Evolutionary conservation across 2,888 invertebrate species (phyloP), one percentile per base, ranked within the genome.

Genomic region (Rotaria sp.): DNA sequence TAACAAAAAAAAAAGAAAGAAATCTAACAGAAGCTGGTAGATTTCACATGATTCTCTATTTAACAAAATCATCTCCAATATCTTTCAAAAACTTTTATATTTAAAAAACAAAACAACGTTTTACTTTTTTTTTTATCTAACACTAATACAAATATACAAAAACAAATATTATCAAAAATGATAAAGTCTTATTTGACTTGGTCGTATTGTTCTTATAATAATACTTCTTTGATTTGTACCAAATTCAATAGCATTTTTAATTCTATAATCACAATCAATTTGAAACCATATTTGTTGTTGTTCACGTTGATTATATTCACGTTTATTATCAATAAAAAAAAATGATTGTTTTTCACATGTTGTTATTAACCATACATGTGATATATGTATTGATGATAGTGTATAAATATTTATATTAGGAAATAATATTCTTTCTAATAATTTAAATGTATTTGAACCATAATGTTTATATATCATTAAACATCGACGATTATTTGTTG

Each of bases 361-460:
- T 67, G 67, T 67, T 21, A 35, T 3, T 67, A 67, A 35, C 67
- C 67, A 67, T 18, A 35, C 67, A 67, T 67, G 67, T 26, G 67
- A 15, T 15, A 67, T 67, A 67, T 67, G 30, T 35, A 67, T 35
- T 21, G 67, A 35, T 30, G 67, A 30, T 30, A 67, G 4, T 5
- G 67, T 35, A 67, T 67, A 67, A 21, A 67, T 30, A 67, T 67
- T 67, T 5, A 67, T 67, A 67, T 67, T 67, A 35, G 67, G 35
- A 67, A 67, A 67, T 21, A 67, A 18, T 13, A 67, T 38, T 35
- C 67, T 18, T 35, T 67, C 67, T 21, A 67, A 67, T 7, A 67
- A 67, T 67, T 67, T 67, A 35, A 67, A 67, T 67, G 67, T 67
- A 67, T 67, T 67, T 10, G 67, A 67, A 35, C 67, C 67, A 35